These are phyloP conservation scores for Dascyllus trimaculatus DNA, from an alignment of 2,113 vertebrate species.

Conservation along the genomic window DNA sequence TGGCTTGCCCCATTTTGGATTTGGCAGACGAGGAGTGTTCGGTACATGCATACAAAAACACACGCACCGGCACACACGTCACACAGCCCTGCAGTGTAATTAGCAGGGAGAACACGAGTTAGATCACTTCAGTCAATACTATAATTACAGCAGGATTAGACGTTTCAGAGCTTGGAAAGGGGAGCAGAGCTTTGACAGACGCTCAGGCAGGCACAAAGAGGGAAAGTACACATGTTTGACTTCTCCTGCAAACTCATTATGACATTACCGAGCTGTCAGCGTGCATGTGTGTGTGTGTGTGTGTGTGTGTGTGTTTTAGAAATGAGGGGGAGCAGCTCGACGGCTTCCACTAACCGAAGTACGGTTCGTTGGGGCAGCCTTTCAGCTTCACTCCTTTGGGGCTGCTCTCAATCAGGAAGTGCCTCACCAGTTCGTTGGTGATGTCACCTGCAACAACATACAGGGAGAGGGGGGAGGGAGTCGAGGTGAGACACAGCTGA, in stretches of 20 bases:
- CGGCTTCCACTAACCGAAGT: conserved; percentile 90
- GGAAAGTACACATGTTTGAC: neutral
- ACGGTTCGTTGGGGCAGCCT: conserved; percentile 97
- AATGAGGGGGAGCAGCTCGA: neutral
- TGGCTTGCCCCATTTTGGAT: neutral
- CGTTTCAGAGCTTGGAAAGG: conserved; percentile 12
- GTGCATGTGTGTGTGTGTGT: neutral
- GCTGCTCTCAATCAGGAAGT: conserved; percentile 98
- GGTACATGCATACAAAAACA: neutral
- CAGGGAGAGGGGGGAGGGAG: neutral
- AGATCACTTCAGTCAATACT: conserved; percentile 42
- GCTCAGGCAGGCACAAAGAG: neutral
- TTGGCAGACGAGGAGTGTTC: neutral
- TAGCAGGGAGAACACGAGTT: conserved; percentile 51
- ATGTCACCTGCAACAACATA: conserved; percentile 85
- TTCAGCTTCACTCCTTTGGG: conserved; percentile 98
- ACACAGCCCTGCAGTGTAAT: conserved; percentile 53
- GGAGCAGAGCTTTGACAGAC: conserved; percentile 10
- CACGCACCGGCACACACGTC: neutral
- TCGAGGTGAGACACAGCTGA: neutral
- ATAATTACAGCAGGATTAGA: conserved; percentile 63
- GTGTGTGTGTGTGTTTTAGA: neutral
- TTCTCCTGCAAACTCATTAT: neutral
- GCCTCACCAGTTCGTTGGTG: conserved; percentile 94
- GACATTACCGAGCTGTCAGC: conserved; percentile 4